phyloP scores from a whole-genome alignment of 2,888 invertebrate species.

The Folsomia manolachei region DNA sequence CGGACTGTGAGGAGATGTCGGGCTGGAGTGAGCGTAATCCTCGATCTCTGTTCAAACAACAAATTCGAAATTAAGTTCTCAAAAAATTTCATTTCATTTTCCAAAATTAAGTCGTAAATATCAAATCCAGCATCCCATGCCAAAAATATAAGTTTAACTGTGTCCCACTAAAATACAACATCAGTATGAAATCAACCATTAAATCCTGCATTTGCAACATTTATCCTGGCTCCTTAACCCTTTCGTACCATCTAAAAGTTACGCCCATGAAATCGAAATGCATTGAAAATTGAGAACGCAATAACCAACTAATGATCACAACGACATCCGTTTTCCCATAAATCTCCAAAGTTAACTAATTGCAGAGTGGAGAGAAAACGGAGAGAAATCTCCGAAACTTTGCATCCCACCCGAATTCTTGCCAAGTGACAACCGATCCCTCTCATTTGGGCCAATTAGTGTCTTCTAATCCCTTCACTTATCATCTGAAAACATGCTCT shows the following conservation, averaged over 20 bases:
- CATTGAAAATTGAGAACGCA: no score
- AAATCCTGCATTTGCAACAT: neutral
- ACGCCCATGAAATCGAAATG: no score
- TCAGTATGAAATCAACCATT: neutral
- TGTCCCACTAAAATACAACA: neutral
- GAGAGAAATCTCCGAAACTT: neutral
- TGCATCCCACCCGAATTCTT: neutral
- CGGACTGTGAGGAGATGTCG: no score
- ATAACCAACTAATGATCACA: neutral
- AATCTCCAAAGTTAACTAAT: neutral
- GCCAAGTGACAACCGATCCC: conserved; percentile 29
- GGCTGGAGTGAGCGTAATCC: no score
- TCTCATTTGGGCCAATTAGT: conserved; percentile 45
- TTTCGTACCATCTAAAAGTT: neutral
- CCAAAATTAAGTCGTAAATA: neutral
- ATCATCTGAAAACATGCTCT: no score
- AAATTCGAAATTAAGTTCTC: neutral
- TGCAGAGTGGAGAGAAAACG: neutral
- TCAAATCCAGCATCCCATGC: no score
- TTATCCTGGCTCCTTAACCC: neutral
- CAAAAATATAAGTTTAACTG: no score
- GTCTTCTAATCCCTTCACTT: conserved; percentile 41
- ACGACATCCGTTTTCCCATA: neutral
- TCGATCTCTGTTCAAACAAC: no score
- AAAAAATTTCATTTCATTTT: neutral